phyloP scores from a whole-genome alignment of 1,140 invertebrate genomes.

The Leptestheria dahalacensis region DNA sequence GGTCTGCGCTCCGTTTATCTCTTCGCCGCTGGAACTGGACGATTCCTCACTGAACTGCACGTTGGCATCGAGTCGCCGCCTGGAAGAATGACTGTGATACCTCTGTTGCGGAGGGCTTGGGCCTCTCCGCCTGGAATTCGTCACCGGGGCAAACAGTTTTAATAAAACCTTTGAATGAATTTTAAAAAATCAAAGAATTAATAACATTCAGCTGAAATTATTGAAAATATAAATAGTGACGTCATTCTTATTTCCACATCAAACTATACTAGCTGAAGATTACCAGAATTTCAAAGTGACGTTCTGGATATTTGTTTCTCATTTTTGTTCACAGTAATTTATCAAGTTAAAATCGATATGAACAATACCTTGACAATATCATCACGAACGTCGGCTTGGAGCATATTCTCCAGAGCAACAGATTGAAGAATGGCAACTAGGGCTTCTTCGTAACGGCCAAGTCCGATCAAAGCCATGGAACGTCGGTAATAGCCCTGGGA shows the following conservation, averaged over 20 bases:
- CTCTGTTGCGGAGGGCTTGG: neutral
- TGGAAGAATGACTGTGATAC: neutral
- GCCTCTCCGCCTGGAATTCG: neutral
- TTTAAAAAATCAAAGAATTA: no score
- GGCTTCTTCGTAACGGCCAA: slow-evolving; percentile 50
- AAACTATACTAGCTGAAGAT: no score
- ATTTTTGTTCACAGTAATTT: no score
- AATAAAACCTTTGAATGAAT: neutral
- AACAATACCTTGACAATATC: slow-evolving; percentile 17
- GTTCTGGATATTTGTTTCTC: no score
- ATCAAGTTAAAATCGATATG: no score
- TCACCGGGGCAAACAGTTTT: neutral
- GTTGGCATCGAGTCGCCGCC: neutral
- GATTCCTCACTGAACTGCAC: neutral
- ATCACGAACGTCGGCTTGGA: slow-evolving; percentile 3
- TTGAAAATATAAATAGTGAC: no score
- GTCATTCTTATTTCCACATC: no score
- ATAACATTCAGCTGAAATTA: no score
- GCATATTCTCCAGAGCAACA: slow-evolving; percentile 31
- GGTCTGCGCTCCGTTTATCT: neutral
- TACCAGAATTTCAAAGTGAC: no score
- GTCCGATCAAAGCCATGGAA: slow-evolving; percentile 41
- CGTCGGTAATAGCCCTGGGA: slow-evolving; percentile 47
- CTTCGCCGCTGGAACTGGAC: neutral
- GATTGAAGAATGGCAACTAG: slow-evolving; percentile 44